Evolutionary conservation across 2,888 invertebrate genomes (phyloP).

Genomic region (Tyria jacobaeae): DNA sequence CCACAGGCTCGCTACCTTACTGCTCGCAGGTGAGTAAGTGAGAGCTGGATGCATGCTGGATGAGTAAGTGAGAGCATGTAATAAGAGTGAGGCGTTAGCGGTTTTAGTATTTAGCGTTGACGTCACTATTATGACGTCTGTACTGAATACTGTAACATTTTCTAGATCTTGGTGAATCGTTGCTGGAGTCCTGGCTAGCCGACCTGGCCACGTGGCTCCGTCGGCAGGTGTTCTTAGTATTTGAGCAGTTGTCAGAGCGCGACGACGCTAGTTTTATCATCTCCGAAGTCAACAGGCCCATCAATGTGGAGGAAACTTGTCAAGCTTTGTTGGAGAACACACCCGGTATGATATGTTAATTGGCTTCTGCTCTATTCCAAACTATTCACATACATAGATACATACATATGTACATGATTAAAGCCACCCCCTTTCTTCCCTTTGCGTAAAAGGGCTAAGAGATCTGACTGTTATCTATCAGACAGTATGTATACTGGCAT

Average conservation of each 20-base stretch:
- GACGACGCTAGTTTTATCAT: constrained; percentile 25
- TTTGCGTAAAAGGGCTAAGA: too few species aligned
- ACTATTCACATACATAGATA: too few species aligned
- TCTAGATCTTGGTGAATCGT: constrained; percentile 70
- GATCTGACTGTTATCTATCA: too few species aligned
- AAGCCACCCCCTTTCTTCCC: too few species aligned
- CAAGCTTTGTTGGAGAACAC: constrained; percentile 58
- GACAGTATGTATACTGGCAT: too few species aligned
- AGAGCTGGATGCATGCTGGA: too few species aligned
- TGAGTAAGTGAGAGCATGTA: too few species aligned
- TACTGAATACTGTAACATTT: not conserved
- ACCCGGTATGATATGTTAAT: constrained; percentile 63
- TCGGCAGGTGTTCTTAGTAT: constrained; percentile 65
- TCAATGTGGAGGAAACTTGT: constrained; percentile 64
- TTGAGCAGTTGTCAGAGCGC: constrained; percentile 59
- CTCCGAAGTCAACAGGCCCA: constrained; percentile 23
- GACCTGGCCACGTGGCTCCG: constrained; percentile 67
- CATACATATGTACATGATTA: too few species aligned
- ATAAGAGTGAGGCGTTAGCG: too few species aligned
- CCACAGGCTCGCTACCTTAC: constrained; percentile 62
- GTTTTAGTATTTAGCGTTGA: too few species aligned
- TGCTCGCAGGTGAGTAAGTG: constrained; percentile 53
- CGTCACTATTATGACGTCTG: too few species aligned
- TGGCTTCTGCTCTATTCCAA: too few species aligned
- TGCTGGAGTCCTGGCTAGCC: constrained; percentile 66